A percentile compares a stretch with the other conserved stretches of the same genome.
These are phyloP conservation scores for Nibea albiflora DNA, from an alignment of 2,113 vertebrate species.

Conservation along the genomic window DNA sequence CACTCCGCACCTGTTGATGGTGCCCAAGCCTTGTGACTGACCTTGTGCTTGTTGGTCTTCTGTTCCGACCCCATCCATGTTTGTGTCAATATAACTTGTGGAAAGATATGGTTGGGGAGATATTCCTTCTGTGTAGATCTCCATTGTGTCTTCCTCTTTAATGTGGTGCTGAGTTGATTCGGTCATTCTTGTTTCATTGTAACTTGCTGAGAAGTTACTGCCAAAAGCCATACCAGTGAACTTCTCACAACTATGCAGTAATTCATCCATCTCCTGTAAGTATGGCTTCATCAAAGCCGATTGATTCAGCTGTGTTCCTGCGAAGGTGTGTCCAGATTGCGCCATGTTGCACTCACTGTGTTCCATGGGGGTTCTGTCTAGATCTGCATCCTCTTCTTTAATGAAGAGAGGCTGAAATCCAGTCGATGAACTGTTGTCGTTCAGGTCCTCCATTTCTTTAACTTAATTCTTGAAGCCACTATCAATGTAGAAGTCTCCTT, in stretches of 20 bases:
- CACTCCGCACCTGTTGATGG: constrained; percentile 6
- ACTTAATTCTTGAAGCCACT: not conserved
- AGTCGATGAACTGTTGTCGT: constrained; percentile 28
- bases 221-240: constrained; percentile 52
- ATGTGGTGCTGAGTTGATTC: constrained; percentile 5
- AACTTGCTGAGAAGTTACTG: constrained; percentile 32
- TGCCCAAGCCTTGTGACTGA: not conserved
- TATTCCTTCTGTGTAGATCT: constrained; percentile 38
- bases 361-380: constrained; percentile 22
- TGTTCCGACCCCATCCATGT: constrained; percentile 36
- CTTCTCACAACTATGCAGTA: constrained; percentile 72
- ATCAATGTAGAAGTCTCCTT: constrained; percentile 7
- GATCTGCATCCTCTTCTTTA: constrained; percentile 62
- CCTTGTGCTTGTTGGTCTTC: constrained; percentile 4
- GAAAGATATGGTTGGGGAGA: constrained; percentile 47
- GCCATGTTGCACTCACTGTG: constrained; percentile 23
- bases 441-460: constrained; percentile 73
- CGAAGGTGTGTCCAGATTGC: constrained; percentile 25
- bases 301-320: constrained; percentile 25
- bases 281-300: constrained; percentile 56
- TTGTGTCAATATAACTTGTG: constrained; percentile 65
- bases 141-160: constrained; percentile 9
- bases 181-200: constrained; percentile 29
- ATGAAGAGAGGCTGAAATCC: constrained; percentile 72
- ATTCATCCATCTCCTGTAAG: constrained; percentile 76